These are phyloP conservation scores for Onthophagus sagittarius DNA, from an alignment of 2,888 invertebrate genomes.

Conservation along the genomic window DNA sequence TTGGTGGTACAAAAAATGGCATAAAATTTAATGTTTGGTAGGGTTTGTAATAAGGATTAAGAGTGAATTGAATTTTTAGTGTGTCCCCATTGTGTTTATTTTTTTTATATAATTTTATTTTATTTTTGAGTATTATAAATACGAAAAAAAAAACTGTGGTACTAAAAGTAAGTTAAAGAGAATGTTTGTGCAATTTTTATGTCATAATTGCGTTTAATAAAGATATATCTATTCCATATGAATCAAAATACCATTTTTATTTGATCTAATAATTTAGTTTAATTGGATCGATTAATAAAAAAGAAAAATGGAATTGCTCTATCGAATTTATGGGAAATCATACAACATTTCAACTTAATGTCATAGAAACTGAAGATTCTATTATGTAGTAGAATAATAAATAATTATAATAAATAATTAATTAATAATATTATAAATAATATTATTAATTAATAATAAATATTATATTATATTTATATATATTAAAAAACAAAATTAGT, in stretches of 20 bases:
- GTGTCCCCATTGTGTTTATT: background rate
- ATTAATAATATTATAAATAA: too few relatives aligned
- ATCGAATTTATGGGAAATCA: too few relatives aligned
- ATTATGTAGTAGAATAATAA: too few relatives aligned
- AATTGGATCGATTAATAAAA: too few relatives aligned
- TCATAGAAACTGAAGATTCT: too few relatives aligned
- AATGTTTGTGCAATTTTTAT: constrained; percentile 29
- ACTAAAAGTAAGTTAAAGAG: constrained; percentile 26
- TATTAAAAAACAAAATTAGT: constrained; percentile 6
- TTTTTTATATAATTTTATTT: background rate
- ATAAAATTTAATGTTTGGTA: background rate
- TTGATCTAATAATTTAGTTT: too few relatives aligned
- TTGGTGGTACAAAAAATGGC: too few relatives aligned
- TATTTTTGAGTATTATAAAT: constrained; percentile 15
- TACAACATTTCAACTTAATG: too few relatives aligned
- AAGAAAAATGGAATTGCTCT: too few relatives aligned
- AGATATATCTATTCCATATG: constrained; percentile 8
- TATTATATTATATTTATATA: background rate
- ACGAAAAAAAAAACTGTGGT: constrained; percentile 27
- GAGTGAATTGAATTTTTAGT: background rate
- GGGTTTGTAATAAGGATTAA: background rate
- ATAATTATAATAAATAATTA: too few relatives aligned
- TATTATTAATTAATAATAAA: too few relatives aligned
- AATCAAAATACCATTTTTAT: background rate
- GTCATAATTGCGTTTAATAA: constrained; percentile 23